Evolutionary conservation across 1,140 invertebrate species (phyloP).

Genomic region (Hirudo medicinalis): DNA sequence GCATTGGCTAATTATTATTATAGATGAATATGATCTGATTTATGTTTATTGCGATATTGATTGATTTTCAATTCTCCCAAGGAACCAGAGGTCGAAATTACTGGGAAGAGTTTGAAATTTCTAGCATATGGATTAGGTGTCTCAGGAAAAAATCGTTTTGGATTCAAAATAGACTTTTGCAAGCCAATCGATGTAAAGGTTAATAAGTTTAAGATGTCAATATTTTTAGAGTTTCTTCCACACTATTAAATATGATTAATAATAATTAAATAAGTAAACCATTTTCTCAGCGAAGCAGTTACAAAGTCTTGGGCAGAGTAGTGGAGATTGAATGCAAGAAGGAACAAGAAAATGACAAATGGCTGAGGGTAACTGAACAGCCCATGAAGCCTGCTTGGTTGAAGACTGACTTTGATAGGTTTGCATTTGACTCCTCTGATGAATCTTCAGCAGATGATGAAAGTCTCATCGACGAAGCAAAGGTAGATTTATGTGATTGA

Average conservation of each 20-base stretch:
- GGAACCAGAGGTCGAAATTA: not conserved
- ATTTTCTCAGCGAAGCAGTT: constrained; percentile 39
- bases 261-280: not conserved
- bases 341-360: constrained; percentile 46
- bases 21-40: not conserved
- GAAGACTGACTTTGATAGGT: constrained; percentile 77
- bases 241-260: too few relatives aligned
- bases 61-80: not conserved
- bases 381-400: constrained; percentile 74
- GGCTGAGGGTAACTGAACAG: constrained; percentile 62
- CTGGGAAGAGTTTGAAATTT: not conserved
- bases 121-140: not conserved
- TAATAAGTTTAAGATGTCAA: not conserved
- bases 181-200: not conserved
- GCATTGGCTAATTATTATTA: not conserved
- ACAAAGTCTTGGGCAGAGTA: constrained; percentile 57
- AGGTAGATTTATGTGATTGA: not conserved
- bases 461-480: not conserved
- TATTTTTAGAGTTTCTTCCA: too few relatives aligned
- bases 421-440: constrained; percentile 50
- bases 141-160: not conserved
- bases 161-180: not conserved
- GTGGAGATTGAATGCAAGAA: constrained; percentile 65
- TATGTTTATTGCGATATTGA: not conserved
- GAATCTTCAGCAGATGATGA: constrained; percentile 43